Percentiles rank a stretch among this genome's conserved stretches.
These are phyloP conservation scores for Cryptoprocta ferox DNA, from an alignment of 2,797 vertebrate species.

Conservation along the genomic window DNA sequence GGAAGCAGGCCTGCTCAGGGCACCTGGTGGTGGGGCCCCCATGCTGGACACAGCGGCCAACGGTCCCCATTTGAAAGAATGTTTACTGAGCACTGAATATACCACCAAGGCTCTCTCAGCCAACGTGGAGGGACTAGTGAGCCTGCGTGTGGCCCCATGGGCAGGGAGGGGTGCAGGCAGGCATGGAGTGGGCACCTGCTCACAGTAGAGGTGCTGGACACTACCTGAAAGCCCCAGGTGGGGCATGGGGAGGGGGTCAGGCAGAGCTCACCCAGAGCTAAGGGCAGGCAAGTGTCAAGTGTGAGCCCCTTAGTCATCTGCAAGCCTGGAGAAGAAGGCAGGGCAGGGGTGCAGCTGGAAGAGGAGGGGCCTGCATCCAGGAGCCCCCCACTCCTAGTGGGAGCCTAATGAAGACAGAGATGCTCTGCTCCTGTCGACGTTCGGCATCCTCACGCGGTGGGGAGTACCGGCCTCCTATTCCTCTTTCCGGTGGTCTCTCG, in stretches of 20 bases:
- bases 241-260: background rate
- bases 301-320: background rate
- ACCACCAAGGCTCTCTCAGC: background rate
- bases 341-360: background rate
- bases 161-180: background rate
- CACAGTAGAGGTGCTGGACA: background rate
- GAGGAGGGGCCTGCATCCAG: background rate
- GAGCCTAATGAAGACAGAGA: background rate
- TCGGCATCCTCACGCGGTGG: fast-evolving
- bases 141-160: background rate
- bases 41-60: fast-evolving
- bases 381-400: no score
- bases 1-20: background rate
- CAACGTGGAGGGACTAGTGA: background rate
- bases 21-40: fast-evolving
- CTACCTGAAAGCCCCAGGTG: background rate
- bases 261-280: background rate
- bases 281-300: no score
- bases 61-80: background rate
- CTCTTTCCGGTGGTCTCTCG: background rate
- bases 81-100: fast-evolving
- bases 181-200: fast-evolving
- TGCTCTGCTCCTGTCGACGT: no score
- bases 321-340: background rate
- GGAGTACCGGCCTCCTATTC: no score